Evolutionary conservation across 2,888 invertebrate genomes (phyloP), one percentile per base, ranked within the genome.

Genomic region (Pterostichus madidus): DNA sequence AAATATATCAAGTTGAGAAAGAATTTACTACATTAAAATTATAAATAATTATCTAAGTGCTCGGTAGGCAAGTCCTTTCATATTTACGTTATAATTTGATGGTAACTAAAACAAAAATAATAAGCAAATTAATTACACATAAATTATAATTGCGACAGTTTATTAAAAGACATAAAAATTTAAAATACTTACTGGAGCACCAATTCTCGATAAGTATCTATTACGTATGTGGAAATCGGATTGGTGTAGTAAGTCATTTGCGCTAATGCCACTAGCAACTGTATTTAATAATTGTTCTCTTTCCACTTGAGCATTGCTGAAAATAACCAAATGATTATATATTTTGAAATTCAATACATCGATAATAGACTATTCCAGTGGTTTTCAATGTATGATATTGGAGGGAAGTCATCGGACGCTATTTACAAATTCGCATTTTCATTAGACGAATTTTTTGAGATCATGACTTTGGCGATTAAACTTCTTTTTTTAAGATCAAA

Each of bases 151-250:
- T 24, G 24, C 24, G 24, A 3, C 24, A 24, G 24, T 24, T 24
- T 24, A 76, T 83, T 35, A 83, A 84, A 84, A 84, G 44, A 75
- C 64, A 31, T 24, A 31, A 84, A 84, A 46, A 52, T 39, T 17
- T 73, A 52, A 17, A 52, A 79, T 83, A 89, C 90, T 91, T 91
- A 93, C 93, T 88, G 90, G 90, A 84, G 92, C 92, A 85, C 93
- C 93, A 83, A 93, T 92, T 85, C 92, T 90, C 83, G 92, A 91
- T 82, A 93, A 89, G 87, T 93, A 93, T 85, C 93, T 90, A 88
- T 93, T 93, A 85, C 93, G 90, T 86, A 93, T 93, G 84, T 91
- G 91, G 86, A 92, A 92, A 85, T 93, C 92, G 32, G 93, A 85
- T 84, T 31, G 86, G 77, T 7, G 90, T 89, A 56, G 90, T 89